phyloP scores from a whole-genome alignment of 2,888 invertebrate species.

The Diarsia dahlii region DNA sequence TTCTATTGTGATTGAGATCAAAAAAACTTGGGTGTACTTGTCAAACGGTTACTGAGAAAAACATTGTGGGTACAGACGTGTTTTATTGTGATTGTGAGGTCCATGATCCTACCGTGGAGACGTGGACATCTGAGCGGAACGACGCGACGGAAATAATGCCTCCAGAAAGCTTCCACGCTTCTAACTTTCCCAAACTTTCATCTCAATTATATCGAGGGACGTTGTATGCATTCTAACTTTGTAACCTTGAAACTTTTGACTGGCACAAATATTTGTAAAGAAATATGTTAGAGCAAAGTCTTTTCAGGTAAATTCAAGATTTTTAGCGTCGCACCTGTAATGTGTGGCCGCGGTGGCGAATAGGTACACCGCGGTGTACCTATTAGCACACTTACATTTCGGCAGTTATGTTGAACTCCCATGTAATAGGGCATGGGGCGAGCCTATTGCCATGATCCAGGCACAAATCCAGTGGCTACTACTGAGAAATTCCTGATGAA shows the following conservation, averaged over 20 bases:
- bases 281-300: background rate
- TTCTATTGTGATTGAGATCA: conserved; percentile 31
- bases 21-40: conserved; percentile 50
- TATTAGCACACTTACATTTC: background rate
- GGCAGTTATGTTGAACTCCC: too few relatives aligned
- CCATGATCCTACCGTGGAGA: conserved; percentile 48
- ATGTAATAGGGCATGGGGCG: too few relatives aligned
- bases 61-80: conserved; percentile 52
- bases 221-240: background rate
- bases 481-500: too few relatives aligned
- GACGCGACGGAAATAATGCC: conserved; percentile 35
- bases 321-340: background rate
- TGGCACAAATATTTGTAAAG: background rate
- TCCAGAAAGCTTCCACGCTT: conserved; percentile 30
- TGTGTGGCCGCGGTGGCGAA: too few relatives aligned
- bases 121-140: conserved; percentile 60
- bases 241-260: background rate
- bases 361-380: background rate
- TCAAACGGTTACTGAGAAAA: conserved; percentile 55
- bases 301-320: background rate
- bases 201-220: conserved; percentile 35
- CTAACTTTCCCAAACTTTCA: conserved; percentile 36
- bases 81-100: conserved; percentile 60
- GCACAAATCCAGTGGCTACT: too few relatives aligned
- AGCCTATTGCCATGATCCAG: too few relatives aligned